Percentiles rank a stretch among this genome's conserved stretches.
These are phyloP conservation scores for Eupithecia vulgata DNA, from an alignment of 2,888 invertebrate genomes.

Conservation along the genomic window DNA sequence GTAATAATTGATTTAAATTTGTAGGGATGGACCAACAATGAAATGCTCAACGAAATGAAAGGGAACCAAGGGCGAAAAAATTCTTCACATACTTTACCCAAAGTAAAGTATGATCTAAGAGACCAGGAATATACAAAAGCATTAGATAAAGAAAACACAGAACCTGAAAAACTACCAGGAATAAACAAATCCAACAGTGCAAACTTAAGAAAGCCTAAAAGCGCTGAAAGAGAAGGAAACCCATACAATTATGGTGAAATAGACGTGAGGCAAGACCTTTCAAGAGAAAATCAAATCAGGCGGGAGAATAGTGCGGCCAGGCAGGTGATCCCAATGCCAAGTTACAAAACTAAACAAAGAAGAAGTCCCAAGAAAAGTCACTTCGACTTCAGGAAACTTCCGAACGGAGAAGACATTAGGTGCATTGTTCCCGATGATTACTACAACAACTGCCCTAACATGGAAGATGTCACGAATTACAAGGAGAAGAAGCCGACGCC, in stretches of 20 bases:
- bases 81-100: conserved; percentile 80
- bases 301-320: conserved; percentile 16
- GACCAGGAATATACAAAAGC: conserved; percentile 63
- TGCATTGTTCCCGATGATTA: conserved; percentile 59
- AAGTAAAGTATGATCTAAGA: conserved; percentile 69
- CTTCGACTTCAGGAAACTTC: conserved; percentile 64
- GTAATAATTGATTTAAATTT: conserved; percentile 23
- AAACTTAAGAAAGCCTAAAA: conserved; percentile 39
- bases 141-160: conserved; percentile 58
- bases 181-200: conserved; percentile 57
- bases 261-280: conserved; percentile 18
- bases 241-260: conserved; percentile 28
- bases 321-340: conserved; percentile 34
- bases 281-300: conserved; percentile 39
- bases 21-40: conserved; percentile 79
- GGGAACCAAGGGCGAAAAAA: conserved; percentile 61
- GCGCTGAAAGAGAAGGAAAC: conserved; percentile 29
- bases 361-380: conserved; percentile 63
- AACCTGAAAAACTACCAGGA: conserved; percentile 66
- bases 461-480: conserved; percentile 37
- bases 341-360: conserved; percentile 45
- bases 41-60: conserved; percentile 69
- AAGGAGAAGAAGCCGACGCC: conserved; percentile 69
- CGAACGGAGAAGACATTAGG: conserved; percentile 65
- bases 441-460: conserved; percentile 45